Evolutionary conservation across 1,140 invertebrate genomes (phyloP), one percentile per base, ranked within the genome.

Genomic region (Agrypnia vestita): DNA sequence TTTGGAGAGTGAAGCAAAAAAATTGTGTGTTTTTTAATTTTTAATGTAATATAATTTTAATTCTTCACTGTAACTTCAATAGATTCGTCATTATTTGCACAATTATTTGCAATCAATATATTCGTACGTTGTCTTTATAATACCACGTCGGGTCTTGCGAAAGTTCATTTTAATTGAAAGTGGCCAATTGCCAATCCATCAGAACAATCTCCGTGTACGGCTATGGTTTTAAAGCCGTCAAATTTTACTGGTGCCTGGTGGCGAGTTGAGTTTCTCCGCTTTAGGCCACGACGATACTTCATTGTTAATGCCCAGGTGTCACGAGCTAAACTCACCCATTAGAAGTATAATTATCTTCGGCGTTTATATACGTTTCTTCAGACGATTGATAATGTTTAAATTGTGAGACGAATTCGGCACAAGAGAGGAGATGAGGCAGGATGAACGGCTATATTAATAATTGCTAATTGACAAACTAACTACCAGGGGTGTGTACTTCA

Each of bases 281-380:
- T 64, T 13, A 64, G 61, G 61, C 61, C 10, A 4, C 61, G 13
- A 13, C 19, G n/a, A 64, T 43, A n/a, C 61, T 64, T 64, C 35
- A 64, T 64, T 64, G 61, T 12, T 64, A 64, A 64, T 64, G 61
- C 9, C 61, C 61, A 64, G 61, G 61, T 64, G 61, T 64, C 61
- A 43, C 25, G 61, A n/a, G 25, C 19, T 44, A 64, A 12, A n/a
- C 61, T 64, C 8, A 11, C 19, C 25, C 19, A 64, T 64, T 15
- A 44, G 9, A n/a, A 8, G 25, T 64, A 51, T 51, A 64, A 64
- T 64, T 64, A 64, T 25, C 61, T 64, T 12, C 25, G 25, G 13
- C 25, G 10, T n/a, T n/a, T n/a, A n/a, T n/a, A n/a, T n/a, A n/a
- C n/a, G n/a, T 21, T 59, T 59, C 25, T 35, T 35, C 6, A 35